Evolutionary conservation across 2,797 vertebrate species (phyloP), one percentile per base, ranked within the genome.

Genomic region (Sciaenops ocellatus): DNA sequence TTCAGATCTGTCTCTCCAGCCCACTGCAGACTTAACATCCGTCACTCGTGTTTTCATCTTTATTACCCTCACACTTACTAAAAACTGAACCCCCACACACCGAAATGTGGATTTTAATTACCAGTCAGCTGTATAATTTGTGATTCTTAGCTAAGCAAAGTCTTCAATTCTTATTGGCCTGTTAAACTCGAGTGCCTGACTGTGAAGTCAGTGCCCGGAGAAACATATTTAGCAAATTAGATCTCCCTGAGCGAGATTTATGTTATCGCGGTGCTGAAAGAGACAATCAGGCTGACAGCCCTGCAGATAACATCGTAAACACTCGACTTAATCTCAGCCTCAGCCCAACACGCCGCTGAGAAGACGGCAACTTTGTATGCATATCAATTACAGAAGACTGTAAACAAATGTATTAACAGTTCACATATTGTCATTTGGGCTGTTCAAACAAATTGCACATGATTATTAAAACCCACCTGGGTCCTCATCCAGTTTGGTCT

Each of bases 401-500:
- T 63, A 61, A 44, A 80, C 81, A 83, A 68, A 70, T 66, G 55
- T 61, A 7, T 55, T 11, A 51, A 54, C 42, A 54, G 55, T 59
- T 44, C 5, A 26, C n/a, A 48, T 22, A 1, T 56, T 68, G 30
- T 60, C 56, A 57, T 80, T 52, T 42, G 17, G 34, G 54, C 10
- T 13, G 55, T 34, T 26, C 34, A 9, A 9, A 34, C 34, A 34
- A 38, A 7, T 38, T 38, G 34, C 42, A 0, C 6, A 3, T 30
- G 8, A 50, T 24, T 51, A 42, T 8, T 46, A 22, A 6, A 44
- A 16, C 83, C 24, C 62, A 98, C 98, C 97, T 65, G 96, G 95
- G 86, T 98, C 96, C 89, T 99, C 96, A 61, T 99, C 98, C 70
- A 99, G 93, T 63, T 99, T 99, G 59, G 98, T 99, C 87, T 97